Base-by-base conservation (phyloP, 2,113 vertebrate species). In the Scartelaos histophorus region DNA sequence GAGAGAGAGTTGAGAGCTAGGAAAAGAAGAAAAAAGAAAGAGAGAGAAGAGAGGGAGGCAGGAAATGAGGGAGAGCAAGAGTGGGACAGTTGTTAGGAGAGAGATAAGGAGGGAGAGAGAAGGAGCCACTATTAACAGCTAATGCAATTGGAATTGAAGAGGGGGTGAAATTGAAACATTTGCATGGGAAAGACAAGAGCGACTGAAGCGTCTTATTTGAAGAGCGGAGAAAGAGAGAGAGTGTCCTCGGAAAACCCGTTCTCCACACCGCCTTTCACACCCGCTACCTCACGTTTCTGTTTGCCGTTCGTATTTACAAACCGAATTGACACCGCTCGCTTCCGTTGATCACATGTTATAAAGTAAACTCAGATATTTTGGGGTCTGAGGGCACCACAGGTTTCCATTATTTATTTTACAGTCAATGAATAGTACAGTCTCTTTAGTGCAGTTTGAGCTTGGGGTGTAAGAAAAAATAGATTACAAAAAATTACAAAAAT, bases 81-180 rank as follows among this genome's bases (percentile, higher is more conserved):
- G 29, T 19, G 13, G 12, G 16, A 17, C 5, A 43, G 38, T 43
- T 11, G 38, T 6, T 51, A 51, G 15, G 7, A 56, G 54, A 11
- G n/a, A 56, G 54, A 56, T 2, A 56, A n/a, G 11, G 7, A 56
- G 54, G 11, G 7, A 56, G 54, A 56, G 7, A 25, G 22, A 58
- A 7, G 22, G 22, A 10, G 0, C 64, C 67, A n/a, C 61, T 12
- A 35, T 29, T 43, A 62, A 21, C 29, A 53, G 67, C 70, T 71
- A 69, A 74, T 5, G 21, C 53, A 62, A 25, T 81, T 82, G 69
- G 49, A 69, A 77, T 73, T 79, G 74, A 62, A 65, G 78, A 51
- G 0, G 19, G 73, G 72, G 67, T 78, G 43, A 56, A 73, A 81
- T 60, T 73, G 60, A 76, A 79, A 76, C 68, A 72, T 81, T 78